Evolutionary conservation across 2,888 invertebrate genomes (phyloP), one percentile per base, ranked within the genome.

Genomic region (Eristalis intricaria): DNA sequence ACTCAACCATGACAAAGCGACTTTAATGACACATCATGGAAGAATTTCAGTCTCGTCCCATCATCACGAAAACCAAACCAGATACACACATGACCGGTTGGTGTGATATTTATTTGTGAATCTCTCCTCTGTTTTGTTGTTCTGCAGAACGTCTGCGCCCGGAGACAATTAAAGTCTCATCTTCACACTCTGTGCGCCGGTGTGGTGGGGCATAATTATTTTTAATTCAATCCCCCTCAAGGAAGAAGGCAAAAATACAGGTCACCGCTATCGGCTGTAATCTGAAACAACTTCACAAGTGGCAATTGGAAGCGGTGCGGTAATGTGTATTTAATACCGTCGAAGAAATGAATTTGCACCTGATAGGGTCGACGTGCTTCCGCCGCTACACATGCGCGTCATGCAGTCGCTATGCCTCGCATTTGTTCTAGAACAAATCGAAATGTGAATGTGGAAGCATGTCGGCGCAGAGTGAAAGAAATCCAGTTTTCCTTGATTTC

Each of bases 321-420:
- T 86, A 78, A 86, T 86, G 85, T 26, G 82, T 75, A 78, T 82
- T 78, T 86, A 86, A 86, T 86, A 64, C 69, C 74, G 74, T 26
- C 65, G 73, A 73, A 77, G 60, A 60, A 26, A 19, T 50, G 50
- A 19, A 69, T 63, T 82, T 61, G 38, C 74, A 78, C 73, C 64
- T 63, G 73, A 66, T 32, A 13, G 26, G 29, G n/a, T 23, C 43
- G 38, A 66, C 29, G 10, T 40, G 23, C 35, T 23, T 19, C 50
- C 50, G 50, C 65, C 8, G 38, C 60, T 66, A 60, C 32, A 66
- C 35, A 32, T 22, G 43, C 4, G n/a, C 43, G n/a, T 43, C 43
- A 43, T 43, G 43, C 3, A n/a, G 43, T 43, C 19, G n/a, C n/a
- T n/a, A n/a, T n/a, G 43, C 13, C 15, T 4, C n/a, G 15, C 13